Base-by-base conservation (phyloP, 2,888 invertebrate species). In the Megaustenia siamemsis region DNA sequence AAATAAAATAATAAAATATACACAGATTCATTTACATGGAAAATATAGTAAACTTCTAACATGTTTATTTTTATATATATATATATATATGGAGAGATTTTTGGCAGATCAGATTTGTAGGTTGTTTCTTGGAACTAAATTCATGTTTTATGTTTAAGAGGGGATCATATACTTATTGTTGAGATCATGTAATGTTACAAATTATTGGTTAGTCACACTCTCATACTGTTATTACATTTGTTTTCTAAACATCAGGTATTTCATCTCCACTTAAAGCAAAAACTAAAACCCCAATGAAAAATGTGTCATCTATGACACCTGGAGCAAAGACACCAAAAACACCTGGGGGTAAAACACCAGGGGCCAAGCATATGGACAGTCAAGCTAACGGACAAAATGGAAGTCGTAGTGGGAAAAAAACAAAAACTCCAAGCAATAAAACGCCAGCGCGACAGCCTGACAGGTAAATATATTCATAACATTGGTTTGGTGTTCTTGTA, bases 401-500 rank as follows among this genome's bases (percentile, higher is more conserved):
- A 0, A 32, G 60, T 35, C 53, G 63, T 18, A 86, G 86, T 73
- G 76, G 73, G 5, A 88, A 83, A 49, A 86, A 82, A 77, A 77
- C 86, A 12, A 90, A 89, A 81, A 90, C 90, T 12, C 90, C 90
- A 0, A 85, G 88, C 10, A 88, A 89, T 80, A 89, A 89, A 32
- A 88, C 88, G 24, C 88, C 88, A 28, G 82, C 81, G 21, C 79
- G 78, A 24, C 76, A 80, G 40, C 89, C 88, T 49, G 86, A 87
- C 81, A 84, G 87, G 87, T 86, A 80, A 18, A 32, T 45, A 3
- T n/a, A n/a, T n/a, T n/a, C n/a, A n/a, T n/a, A n/a, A n/a, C n/a
- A n/a, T n/a, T n/a, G n/a, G n/a, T n/a, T n/a, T n/a, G n/a, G n/a
- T n/a, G n/a, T n/a, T n/a, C n/a, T n/a, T n/a, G n/a, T n/a, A n/a